phyloP scores from a whole-genome alignment of 2,888 invertebrate species.

The Aphidius colemani region DNA sequence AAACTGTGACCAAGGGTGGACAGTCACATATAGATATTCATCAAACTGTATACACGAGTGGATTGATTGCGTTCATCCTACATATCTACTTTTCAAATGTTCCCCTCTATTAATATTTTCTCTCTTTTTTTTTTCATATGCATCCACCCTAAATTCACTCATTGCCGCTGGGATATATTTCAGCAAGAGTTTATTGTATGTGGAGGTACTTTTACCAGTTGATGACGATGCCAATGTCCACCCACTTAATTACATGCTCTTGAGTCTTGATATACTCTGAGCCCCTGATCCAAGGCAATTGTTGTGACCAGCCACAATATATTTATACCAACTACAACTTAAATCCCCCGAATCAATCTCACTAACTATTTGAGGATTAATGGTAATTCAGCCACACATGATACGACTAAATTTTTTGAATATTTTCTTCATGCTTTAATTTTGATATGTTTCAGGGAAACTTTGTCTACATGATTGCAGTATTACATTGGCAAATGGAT shows the following conservation, averaged over 20 bases:
- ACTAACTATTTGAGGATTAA: slow-evolving; percentile 55
- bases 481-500: too few relatives aligned
- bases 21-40: background rate
- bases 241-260: slow-evolving; percentile 54
- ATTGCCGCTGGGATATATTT: slow-evolving; percentile 28
- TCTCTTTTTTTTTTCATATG: background rate
- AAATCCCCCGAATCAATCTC: slow-evolving; percentile 57
- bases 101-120: slow-evolving; percentile 12
- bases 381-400: slow-evolving; percentile 55
- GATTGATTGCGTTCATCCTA: slow-evolving; percentile 51
- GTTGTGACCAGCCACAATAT: background rate
- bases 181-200: slow-evolving; percentile 1
- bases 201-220: background rate
- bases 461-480: too few relatives aligned
- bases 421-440: slow-evolving; percentile 39
- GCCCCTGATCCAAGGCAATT: slow-evolving; percentile 9
- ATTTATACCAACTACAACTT: slow-evolving; percentile 45
- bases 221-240: slow-evolving; percentile 36
- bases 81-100: background rate
- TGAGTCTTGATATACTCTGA: slow-evolving; percentile 25
- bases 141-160: slow-evolving; percentile 19
- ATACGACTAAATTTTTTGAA: slow-evolving; percentile 56
- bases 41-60: slow-evolving; percentile 20
- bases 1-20: slow-evolving; percentile 41
- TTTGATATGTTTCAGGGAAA: slow-evolving; percentile 4